A percentile compares a stretch with the other conserved stretches of the same genome.
phyloP scores from a whole-genome alignment of 2,797 vertebrate species.

The Bucorvus abyssinicus region DNA sequence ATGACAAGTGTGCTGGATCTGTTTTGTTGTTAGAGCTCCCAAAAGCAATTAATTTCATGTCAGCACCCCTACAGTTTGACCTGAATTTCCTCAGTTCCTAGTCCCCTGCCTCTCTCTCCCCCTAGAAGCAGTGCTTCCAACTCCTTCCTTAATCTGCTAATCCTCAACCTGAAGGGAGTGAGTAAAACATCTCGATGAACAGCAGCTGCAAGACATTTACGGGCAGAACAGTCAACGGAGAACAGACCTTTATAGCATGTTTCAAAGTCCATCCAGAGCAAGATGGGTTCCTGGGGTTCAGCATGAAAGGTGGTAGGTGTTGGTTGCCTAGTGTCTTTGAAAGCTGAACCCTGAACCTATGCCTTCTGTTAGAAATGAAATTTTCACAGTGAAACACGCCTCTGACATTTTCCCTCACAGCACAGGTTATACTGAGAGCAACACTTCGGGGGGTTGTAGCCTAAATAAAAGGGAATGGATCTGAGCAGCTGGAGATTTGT shows the following conservation, averaged over 20 bases:
- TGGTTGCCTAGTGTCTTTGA: neutral
- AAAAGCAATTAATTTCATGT: slow-evolving; percentile 3
- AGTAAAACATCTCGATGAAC: neutral
- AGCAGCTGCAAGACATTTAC: neutral
- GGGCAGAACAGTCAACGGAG: neutral
- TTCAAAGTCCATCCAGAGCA: neutral
- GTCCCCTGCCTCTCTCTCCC: neutral
- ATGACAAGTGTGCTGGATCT: neutral
- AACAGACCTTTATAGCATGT: neutral
- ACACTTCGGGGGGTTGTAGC: fast-evolving
- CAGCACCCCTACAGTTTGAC: neutral
- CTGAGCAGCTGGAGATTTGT: neutral
- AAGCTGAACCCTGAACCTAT: neutral
- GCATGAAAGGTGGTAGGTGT: neutral
- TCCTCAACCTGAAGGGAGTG: neutral
- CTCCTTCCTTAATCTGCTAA: neutral
- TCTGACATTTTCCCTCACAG: neutral
- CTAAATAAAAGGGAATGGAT: neutral
- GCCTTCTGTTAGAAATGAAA: neutral
- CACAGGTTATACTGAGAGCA: neutral
- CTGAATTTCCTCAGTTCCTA: neutral
- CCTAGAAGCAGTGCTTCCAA: neutral
- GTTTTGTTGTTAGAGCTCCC: neutral
- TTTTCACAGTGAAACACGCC: fast-evolving
- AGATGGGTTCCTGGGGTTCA: neutral